A percentile compares a stretch with the other conserved stretches of the same genome.
phyloP scores from a whole-genome alignment of 2,113 vertebrate species.

The Pholis gunnellus region DNA sequence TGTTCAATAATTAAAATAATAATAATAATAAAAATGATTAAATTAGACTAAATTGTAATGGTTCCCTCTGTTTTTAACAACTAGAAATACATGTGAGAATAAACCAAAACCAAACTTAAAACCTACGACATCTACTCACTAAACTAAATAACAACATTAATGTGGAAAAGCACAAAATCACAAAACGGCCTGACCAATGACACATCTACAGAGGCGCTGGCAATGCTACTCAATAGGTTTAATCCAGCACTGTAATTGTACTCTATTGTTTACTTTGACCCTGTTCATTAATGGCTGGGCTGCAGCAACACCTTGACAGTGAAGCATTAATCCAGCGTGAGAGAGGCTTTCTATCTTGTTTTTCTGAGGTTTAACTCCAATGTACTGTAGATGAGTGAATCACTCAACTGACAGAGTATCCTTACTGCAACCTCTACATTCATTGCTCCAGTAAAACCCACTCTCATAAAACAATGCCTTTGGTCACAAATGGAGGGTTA shows the following conservation, averaged over 20 bases:
- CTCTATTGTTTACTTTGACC: neutral
- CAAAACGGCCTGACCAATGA: neutral
- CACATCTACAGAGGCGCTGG: neutral
- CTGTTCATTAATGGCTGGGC: neutral
- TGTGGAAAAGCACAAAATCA: too few relatives aligned
- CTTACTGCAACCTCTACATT: constrained; percentile 41
- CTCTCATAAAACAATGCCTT: constrained; percentile 14
- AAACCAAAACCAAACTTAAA: too few relatives aligned
- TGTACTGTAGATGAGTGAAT: constrained; percentile 15
- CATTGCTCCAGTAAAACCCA: constrained; percentile 28
- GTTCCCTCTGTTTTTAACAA: too few relatives aligned
- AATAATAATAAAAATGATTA: too few relatives aligned
- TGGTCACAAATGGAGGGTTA: constrained; percentile 39
- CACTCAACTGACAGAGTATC: neutral
- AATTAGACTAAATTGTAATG: too few relatives aligned
- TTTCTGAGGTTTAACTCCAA: constrained; percentile 5
- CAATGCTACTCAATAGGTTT: neutral
- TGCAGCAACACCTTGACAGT: neutral
- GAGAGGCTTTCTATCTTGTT: neutral
- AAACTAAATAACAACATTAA: neutral
- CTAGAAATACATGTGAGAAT: too few relatives aligned
- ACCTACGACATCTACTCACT: too few relatives aligned
- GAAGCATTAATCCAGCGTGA: neutral
- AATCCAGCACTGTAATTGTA: neutral
- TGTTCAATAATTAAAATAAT: too few relatives aligned